A percentile compares a stretch with the other conserved stretches of the same genome.
phyloP scores from a whole-genome alignment of 1,140 invertebrate genomes.

The Alviniconcha marisindica region DNA sequence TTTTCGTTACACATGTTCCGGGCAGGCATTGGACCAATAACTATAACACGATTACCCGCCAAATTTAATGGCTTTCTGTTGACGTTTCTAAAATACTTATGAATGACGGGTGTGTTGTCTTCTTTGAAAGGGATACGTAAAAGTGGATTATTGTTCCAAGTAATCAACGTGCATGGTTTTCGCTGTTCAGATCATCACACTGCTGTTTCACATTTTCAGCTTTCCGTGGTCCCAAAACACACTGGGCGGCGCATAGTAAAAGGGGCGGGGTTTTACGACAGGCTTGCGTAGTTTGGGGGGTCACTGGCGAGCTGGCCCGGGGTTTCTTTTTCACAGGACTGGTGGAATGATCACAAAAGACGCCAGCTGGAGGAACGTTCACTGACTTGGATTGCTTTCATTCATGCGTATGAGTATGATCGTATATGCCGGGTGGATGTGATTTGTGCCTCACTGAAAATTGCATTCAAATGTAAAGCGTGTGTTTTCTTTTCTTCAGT shows the following conservation, averaged over 20 bases:
- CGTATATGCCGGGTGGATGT: too few relatives aligned
- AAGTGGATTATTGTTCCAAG: neutral
- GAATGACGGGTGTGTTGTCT: too few relatives aligned
- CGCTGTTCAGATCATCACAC: neutral
- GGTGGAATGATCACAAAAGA: neutral
- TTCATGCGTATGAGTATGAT: too few relatives aligned
- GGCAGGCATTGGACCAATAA: conserved; percentile 52
- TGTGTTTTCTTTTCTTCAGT: too few relatives aligned
- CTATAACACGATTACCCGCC: conserved; percentile 50
- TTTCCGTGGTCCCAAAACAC: neutral
- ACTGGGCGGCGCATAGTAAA: neutral
- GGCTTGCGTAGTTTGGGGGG: neutral
- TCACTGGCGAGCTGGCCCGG: too few relatives aligned
- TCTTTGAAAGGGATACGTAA: neutral
- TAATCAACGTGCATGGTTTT: neutral
- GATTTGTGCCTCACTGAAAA: too few relatives aligned
- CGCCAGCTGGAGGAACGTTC: too few relatives aligned
- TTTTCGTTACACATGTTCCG: conserved; percentile 48
- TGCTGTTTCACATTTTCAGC: too few relatives aligned
- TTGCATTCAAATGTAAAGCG: too few relatives aligned
- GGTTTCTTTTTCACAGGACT: too few relatives aligned
- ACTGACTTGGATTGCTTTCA: too few relatives aligned
- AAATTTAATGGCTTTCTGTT: conserved; percentile 43
- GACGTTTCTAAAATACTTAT: neutral
- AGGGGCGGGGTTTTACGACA: neutral